Base-by-base conservation (phyloP, 1,140 invertebrate species). In the Lamellibrachia luymesi region DNA sequence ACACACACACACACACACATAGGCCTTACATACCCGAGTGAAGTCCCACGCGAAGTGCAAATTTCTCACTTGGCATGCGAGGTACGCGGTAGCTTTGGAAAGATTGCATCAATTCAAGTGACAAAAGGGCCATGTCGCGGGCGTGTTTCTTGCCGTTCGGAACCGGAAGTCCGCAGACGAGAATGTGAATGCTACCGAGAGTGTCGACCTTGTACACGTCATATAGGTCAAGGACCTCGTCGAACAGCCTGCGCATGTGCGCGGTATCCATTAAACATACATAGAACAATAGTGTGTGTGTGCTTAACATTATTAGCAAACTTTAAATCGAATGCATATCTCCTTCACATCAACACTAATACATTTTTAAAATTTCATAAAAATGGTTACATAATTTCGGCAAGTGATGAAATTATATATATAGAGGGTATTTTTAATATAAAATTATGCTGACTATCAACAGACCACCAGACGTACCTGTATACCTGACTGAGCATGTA, bases 41-140 rank as follows among this genome's bases (percentile, higher is more conserved):
- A 38, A 93, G 80, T 92, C 93, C 93, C 6, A 93, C 91, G 50
- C 93, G 91, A 0, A 99, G 97, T 96, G 98, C 98, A 27, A 99
- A 96, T 93, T 98, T 97, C 94, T 98, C 98, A 50, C 98, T 97
- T 0, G 98, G 98, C 93, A 97, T 97, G 95, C 99, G 98, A 51
- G 97, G 97, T 90, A 99, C 98, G 13, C 97, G 98, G 95, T 99
- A 99, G 10, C 97, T 97, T 94, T 97, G 97, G 4, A 99, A 98
- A 0, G 98, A 98, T 94, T 98, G 97, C 2, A 99, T 96, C 2
- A 99, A 97, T 8, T 98, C 97, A 25, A 99, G 96, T 2, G 98
- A 97, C 98, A 99, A 98, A n/a, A 98, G 97, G 6, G 97, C 98
- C 92, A 98, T 98, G 96, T 98, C 98, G 0, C 98, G 97, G 0